phyloP scores from a whole-genome alignment of 2,113 vertebrate species.

The Xiphorhynchus elegans region DNA sequence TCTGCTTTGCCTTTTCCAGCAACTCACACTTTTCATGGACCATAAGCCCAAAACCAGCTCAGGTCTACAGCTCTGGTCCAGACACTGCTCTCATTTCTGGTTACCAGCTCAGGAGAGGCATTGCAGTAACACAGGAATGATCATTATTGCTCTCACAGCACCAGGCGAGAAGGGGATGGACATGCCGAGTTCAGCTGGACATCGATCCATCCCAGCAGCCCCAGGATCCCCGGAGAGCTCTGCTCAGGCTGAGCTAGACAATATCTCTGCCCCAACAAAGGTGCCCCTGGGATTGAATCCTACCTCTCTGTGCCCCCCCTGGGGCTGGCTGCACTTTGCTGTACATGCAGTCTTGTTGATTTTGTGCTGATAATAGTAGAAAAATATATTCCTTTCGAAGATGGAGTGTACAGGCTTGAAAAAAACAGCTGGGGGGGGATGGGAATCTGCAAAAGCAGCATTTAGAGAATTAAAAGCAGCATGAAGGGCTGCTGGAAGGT shows the following conservation, averaged over 20 bases:
- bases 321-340: background rate
- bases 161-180: background rate
- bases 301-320: background rate
- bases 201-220: background rate
- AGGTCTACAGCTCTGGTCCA: background rate
- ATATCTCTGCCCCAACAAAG: background rate
- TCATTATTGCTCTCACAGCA: background rate
- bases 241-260: background rate
- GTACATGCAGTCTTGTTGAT: background rate
- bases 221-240: background rate
- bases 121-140: background rate
- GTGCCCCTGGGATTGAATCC: background rate
- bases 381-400: background rate
- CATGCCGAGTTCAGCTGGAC: background rate
- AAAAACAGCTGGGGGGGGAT: background rate
- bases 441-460: background rate
- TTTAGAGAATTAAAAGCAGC: background rate
- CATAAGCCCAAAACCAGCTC: background rate
- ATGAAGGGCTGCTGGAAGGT: background rate
- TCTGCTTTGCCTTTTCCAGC: background rate
- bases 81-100: background rate
- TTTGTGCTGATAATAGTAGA: background rate
- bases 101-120: background rate
- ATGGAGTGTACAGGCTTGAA: background rate
- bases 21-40: accelerated